These are phyloP conservation scores for Heliconius hewitsoni DNA, from an alignment of 1,140 invertebrate species.

Conservation along the genomic window DNA sequence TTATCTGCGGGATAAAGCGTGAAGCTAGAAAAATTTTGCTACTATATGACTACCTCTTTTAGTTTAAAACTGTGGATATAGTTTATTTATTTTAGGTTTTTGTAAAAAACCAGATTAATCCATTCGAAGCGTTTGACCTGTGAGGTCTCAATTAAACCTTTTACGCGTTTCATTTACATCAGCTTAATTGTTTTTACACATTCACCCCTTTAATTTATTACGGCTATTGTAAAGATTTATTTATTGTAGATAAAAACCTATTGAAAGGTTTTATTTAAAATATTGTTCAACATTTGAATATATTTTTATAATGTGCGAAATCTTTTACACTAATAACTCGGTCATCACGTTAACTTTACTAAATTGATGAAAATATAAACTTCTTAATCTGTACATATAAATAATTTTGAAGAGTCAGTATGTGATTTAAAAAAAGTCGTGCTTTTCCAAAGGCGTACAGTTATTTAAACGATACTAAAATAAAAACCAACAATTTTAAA, in stretches of 20 bases:
- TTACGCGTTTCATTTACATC: slow-evolving; percentile 6
- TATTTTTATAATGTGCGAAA: not conserved
- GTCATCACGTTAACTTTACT: too few relatives aligned
- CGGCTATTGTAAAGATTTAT: slow-evolving; percentile 14
- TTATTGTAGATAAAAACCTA: slow-evolving; percentile 5
- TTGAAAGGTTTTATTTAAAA: not conserved
- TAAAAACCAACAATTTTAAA: too few relatives aligned
- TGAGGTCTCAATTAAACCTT: slow-evolving; percentile 12
- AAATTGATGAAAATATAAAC: too few relatives aligned
- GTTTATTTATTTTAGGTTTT: not conserved
- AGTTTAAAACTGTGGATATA: too few relatives aligned
- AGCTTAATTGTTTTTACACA: slow-evolving; percentile 12
- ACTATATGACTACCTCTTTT: too few relatives aligned
- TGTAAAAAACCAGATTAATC: not conserved
- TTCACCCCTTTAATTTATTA: slow-evolving; percentile 8
- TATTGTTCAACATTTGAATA: not conserved
- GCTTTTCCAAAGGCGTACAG: too few relatives aligned
- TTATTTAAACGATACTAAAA: too few relatives aligned
- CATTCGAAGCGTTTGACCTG: slow-evolving; percentile 2
- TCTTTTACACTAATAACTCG: not conserved
- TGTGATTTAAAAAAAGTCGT: too few relatives aligned
- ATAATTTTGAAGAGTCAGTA: too few relatives aligned
- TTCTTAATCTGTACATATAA: too few relatives aligned
- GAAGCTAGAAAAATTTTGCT: too few relatives aligned
- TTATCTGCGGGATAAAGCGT: too few relatives aligned